Percentiles rank a stretch among this genome's conserved stretches.
Evolutionary conservation across 1,140 invertebrate genomes (phyloP).

Genomic region (Chironomus tepperi): DNA sequence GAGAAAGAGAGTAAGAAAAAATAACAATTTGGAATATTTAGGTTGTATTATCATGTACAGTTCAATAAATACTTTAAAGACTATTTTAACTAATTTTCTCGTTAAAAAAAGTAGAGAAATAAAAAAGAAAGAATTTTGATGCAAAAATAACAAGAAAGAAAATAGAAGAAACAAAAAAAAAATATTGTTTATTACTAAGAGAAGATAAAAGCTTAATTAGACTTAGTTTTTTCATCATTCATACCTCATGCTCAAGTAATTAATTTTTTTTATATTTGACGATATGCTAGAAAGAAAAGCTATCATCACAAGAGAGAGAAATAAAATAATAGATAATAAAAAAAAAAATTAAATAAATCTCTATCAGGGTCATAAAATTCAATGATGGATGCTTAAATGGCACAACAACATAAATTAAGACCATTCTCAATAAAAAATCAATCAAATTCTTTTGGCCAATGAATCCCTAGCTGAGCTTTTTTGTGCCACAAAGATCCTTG

Average conservation of each 20-base stretch:
- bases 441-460: not conserved
- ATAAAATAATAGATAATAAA: not conserved
- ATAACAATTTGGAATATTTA: no score
- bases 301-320: not conserved
- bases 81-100: no score
- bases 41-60: no score
- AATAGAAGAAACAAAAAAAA: not conserved
- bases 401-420: not conserved
- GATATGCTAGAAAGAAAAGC: conserved; percentile 12
- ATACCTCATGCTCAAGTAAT: conserved; percentile 21
- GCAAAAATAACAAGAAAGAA: not conserved
- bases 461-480: not conserved
- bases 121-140: not conserved
- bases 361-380: conserved; percentile 12
- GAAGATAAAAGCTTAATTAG: not conserved
- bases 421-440: not conserved
- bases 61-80: no score
- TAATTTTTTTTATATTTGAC: not conserved
- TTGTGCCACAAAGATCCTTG: conserved; percentile 1
- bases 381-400: not conserved
- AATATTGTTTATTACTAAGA: not conserved
- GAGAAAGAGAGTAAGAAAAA: no score
- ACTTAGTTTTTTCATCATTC: conserved; percentile 18
- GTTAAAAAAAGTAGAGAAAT: not conserved
- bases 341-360: not conserved